Evolutionary conservation across 2,797 vertebrate species (phyloP).

Genomic region (Eptatretus atami): DNA sequence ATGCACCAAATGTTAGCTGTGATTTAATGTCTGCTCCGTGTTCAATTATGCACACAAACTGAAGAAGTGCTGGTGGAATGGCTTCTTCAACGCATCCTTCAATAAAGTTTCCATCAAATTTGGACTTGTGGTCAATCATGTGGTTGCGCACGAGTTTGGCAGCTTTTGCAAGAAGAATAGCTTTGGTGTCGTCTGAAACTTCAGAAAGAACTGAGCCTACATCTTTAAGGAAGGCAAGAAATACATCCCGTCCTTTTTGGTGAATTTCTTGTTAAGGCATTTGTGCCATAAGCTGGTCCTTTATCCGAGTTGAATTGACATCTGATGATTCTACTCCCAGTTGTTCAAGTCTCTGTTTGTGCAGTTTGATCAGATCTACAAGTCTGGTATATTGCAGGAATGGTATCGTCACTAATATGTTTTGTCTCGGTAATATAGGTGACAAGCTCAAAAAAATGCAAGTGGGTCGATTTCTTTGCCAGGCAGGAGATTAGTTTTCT

Average conservation of each 20-base stretch:
- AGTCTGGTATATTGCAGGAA: not conserved
- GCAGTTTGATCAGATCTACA: not conserved
- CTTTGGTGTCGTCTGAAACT: not conserved
- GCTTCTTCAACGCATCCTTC: conserved; percentile 4
- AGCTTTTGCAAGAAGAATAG: conserved; percentile 5
- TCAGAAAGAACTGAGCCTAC: not conserved
- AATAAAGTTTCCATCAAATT: not conserved
- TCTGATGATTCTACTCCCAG: not conserved
- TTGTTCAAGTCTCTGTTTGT: not conserved
- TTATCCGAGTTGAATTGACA: not conserved
- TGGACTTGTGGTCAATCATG: conserved; percentile 1
- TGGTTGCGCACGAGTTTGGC: not conserved
- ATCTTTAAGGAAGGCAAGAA: not conserved
- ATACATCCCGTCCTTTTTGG: conserved; percentile 1
- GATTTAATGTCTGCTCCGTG: not conserved
- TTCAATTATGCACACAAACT: conserved; percentile 2
- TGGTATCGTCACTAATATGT: not conserved
- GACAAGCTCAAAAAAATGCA: conserved; percentile 7
- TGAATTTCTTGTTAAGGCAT: not conserved
- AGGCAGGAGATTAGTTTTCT: not conserved
- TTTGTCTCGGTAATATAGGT: conserved; percentile 7
- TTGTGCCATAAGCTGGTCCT: not conserved
- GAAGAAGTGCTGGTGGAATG: conserved; percentile 3
- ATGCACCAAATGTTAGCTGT: not conserved
- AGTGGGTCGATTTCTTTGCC: conserved; percentile 2